phyloP scores from a whole-genome alignment of 92 coral and sea anemone genomes.

The Porites evermanni region DNA sequence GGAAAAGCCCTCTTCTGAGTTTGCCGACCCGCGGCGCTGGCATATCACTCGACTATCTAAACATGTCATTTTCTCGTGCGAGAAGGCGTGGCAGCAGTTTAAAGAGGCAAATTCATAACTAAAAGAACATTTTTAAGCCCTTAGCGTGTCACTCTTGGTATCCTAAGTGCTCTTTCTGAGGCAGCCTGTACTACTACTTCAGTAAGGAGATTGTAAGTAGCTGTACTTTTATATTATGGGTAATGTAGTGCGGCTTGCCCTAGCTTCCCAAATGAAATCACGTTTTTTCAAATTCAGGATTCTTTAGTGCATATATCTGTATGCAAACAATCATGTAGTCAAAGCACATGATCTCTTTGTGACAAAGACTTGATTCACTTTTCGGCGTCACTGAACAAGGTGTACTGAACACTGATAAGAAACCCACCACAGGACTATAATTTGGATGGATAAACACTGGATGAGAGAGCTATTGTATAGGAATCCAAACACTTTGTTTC shows the following conservation, averaged over 20 bases:
- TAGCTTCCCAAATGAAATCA: background rate
- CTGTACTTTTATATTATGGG: background rate
- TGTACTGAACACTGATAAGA: no score
- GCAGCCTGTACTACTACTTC: background rate
- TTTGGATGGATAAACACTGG: no score
- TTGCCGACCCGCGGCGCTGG: background rate
- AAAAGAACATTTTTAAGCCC: background rate
- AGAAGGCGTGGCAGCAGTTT: background rate
- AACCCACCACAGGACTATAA: no score
- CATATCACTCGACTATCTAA: background rate
- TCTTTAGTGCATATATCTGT: no score
- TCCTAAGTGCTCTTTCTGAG: background rate
- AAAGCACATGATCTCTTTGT: no score
- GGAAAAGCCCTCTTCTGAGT: background rate
- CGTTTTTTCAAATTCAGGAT: background rate
- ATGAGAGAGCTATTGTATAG: no score
- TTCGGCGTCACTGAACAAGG: no score
- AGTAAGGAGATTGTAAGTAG: background rate
- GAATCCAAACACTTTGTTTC: no score
- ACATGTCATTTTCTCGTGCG: constrained; percentile 23
- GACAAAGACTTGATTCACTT: no score
- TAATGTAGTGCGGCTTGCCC: background rate
- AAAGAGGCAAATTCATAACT: background rate
- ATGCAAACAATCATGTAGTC: no score
- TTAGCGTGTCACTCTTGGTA: background rate